phyloP scores from a whole-genome alignment of 2,888 invertebrate species.

The Netelia fuscicornis region DNA sequence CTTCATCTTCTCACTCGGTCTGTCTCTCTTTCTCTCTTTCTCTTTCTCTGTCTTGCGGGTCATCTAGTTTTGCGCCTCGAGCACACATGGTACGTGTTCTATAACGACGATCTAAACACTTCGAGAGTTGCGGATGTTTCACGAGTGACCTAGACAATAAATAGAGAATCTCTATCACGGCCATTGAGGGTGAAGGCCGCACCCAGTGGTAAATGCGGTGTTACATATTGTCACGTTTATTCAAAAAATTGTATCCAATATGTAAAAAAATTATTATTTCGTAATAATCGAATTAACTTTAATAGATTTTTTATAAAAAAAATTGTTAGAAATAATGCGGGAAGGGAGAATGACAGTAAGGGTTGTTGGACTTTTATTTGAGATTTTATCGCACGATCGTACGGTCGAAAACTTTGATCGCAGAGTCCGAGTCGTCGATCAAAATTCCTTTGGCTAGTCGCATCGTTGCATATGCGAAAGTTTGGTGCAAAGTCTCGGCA shows the following conservation, averaged over 20 bases:
- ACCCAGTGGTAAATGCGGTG: constrained; percentile 20
- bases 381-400: constrained; percentile 20
- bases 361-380: neutral
- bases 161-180: constrained; percentile 64
- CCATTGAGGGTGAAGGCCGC: constrained; percentile 65
- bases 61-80: constrained; percentile 54
- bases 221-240: neutral
- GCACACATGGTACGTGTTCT: constrained; percentile 28
- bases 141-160: constrained; percentile 68
- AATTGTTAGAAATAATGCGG: no score
- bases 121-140: constrained; percentile 60
- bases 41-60: constrained; percentile 30
- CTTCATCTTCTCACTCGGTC: constrained; percentile 13
- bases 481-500: constrained; percentile 55
- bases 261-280: no score
- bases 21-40: neutral
- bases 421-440: constrained; percentile 42
- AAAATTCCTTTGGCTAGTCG: constrained; percentile 29
- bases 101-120: constrained; percentile 49
- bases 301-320: no score
- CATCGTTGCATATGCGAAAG: constrained; percentile 19
- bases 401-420: constrained; percentile 45
- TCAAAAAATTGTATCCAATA: no score
- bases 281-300: no score
- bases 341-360: no score